Percentiles rank a stretch among this genome's conserved stretches.
Conservation (phyloP, 2,113 vertebrate species). For the Gorilla gorilla region DNA sequence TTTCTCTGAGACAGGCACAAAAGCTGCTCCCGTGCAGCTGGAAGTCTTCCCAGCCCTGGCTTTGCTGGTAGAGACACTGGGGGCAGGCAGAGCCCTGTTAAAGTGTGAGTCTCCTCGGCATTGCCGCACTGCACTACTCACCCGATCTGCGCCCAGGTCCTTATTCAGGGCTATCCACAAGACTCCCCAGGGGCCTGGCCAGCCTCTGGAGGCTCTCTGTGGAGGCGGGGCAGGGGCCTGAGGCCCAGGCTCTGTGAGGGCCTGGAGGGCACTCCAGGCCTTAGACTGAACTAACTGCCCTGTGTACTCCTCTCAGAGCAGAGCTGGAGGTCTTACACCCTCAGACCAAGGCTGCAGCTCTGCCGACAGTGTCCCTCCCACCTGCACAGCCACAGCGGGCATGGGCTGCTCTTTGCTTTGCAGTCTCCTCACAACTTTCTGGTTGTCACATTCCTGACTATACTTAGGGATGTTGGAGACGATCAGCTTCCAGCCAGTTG, state of each 20-base stretch:
- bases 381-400: not conserved
- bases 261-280: not conserved
- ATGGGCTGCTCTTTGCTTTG: not conserved
- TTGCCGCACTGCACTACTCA: accelerated
- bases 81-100: not conserved
- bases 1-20: not conserved
- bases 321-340: not conserved
- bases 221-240: not conserved
- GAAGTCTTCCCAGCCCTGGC: not conserved
- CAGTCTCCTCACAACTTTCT: not conserved
- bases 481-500: not conserved
- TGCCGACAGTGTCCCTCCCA: accelerated
- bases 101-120: accelerated
- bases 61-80: not conserved
- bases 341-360: not conserved
- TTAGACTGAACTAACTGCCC: not conserved
- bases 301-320: not conserved
- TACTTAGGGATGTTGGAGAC: not conserved
- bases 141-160: not conserved
- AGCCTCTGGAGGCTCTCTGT: not conserved
- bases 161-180: not conserved
- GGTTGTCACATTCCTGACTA: not conserved
- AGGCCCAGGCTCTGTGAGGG: not conserved
- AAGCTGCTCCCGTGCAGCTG: not conserved
- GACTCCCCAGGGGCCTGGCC: not conserved